phyloP scores from a whole-genome alignment of 2,797 vertebrate genomes.

The Pseudotriccus pelzelni region DNA sequence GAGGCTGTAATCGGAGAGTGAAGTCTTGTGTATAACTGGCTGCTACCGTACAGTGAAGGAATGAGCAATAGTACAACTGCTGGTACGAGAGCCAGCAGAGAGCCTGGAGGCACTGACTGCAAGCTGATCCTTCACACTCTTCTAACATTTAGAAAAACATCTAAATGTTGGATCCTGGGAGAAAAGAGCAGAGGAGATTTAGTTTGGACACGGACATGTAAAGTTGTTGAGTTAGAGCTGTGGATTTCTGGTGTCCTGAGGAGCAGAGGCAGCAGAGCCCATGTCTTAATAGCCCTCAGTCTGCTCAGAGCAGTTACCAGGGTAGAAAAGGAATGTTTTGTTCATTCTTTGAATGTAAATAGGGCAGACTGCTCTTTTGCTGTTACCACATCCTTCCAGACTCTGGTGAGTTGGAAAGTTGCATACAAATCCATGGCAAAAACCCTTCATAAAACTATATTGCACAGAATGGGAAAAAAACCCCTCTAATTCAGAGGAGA shows the following conservation, averaged over 20 bases:
- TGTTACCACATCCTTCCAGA: not conserved
- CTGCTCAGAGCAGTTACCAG: not conserved
- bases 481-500: not conserved
- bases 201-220: rapidly evolving
- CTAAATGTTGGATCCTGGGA: not conserved
- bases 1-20: not conserved
- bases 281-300: not conserved
- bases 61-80: not conserved
- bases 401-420: not conserved
- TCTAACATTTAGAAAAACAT: not conserved
- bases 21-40: not conserved
- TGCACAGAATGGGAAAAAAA: not conserved
- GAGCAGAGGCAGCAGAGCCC: not conserved
- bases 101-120: not conserved
- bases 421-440: not conserved
- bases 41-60: not conserved
- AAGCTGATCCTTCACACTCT: not conserved
- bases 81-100: not conserved
- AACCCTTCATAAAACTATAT: not conserved
- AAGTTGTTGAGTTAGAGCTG: not conserved
- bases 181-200: not conserved
- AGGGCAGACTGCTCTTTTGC: not conserved
- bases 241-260: not conserved
- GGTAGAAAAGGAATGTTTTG: not conserved
- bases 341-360: not conserved